Evolutionary conservation across 2,888 invertebrate genomes (phyloP), one percentile per base, ranked within the genome.

Genomic region (Sylvicola fuscatus): DNA sequence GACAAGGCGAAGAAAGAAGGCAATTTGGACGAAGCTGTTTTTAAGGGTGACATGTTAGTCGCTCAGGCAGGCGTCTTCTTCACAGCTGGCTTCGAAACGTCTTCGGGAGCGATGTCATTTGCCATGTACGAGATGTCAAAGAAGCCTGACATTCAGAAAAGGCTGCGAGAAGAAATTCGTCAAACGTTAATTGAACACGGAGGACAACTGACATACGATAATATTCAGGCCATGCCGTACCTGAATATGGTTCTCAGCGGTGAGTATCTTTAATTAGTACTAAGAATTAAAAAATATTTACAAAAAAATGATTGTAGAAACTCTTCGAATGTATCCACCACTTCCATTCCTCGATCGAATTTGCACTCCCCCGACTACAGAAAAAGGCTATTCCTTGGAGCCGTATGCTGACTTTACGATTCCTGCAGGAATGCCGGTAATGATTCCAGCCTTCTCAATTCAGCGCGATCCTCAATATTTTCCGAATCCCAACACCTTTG

Each of bases 61-160:
- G 54, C 56, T 3, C 58, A 58, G 35, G 57, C 56, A 0, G 52
- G 50, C 1, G 44, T 53, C 0, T 58, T 58, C 39, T 51, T 56
- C 3, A 46, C 51, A 2, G 58, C 56, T 2, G 57, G 58, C 2
- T 57, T 51, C 34, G 58, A 58, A 35, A 55, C 58, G 1, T 53
- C 58, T 2, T 54, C 64, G 3, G 54, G 61, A 3, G 53, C 60
- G 1, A 59, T 61, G 47, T 54, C 62, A 0, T 56, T 61, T 42
- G 56, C 55, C 16, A 47, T 61, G 33, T 58, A 56, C 40, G 57
- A 61, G 40, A 42, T 64, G 31, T 59, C 62, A 2, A 49, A 50
- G 30, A 47, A 59, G 41, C 52, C 51, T 0, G 52, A 58, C 5
- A 40, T 61, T 1, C 65, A 66, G 40, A 48, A 52, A 3, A 52